Evolutionary conservation across 2,113 vertebrate genomes (phyloP).

Genomic region (Cathartes aura): DNA sequence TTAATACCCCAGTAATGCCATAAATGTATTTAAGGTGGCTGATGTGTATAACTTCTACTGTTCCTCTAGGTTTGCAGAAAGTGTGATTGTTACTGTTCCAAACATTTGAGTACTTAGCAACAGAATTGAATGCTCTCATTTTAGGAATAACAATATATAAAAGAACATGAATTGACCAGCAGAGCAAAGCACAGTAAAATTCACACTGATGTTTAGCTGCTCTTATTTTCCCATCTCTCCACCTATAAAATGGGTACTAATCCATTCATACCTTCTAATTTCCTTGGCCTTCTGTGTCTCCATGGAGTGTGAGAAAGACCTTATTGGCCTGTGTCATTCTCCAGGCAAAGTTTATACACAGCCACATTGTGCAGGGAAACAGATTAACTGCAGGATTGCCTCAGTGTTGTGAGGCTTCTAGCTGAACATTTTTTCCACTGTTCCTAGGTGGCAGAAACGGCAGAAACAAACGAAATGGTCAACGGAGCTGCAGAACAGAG

Average conservation of each 20-base stretch:
- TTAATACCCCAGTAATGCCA: slow-evolving; percentile 28
- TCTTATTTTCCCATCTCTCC: slow-evolving; percentile 49
- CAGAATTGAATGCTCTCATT: slow-evolving; percentile 45
- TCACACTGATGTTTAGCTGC: slow-evolving; percentile 74
- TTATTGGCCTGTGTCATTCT: slow-evolving; percentile 78
- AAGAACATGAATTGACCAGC: slow-evolving; percentile 68
- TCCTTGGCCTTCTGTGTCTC: slow-evolving; percentile 77
- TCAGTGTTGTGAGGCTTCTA: background rate
- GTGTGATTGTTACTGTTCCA: slow-evolving; percentile 79
- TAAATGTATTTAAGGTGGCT: slow-evolving; percentile 73
- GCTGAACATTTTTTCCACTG: slow-evolving; percentile 34
- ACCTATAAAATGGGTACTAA: slow-evolving; percentile 78
- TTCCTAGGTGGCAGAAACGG: slow-evolving; percentile 82
- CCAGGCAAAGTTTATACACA: slow-evolving; percentile 79
- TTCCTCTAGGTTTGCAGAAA: slow-evolving; percentile 68
- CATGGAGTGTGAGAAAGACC: slow-evolving; percentile 70
- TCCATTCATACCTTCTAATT: slow-evolving; percentile 81
- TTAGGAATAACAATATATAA: slow-evolving; percentile 56
- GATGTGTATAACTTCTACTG: slow-evolving; percentile 75
- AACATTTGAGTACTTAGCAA: slow-evolving; percentile 63
- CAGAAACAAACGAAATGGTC: slow-evolving; percentile 84
- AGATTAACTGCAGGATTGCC: slow-evolving; percentile 45
- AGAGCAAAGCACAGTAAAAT: slow-evolving; percentile 81
- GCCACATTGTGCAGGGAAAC: slow-evolving; percentile 71
- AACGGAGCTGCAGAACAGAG: slow-evolving; percentile 90